Conservation (phyloP, 1,140 invertebrate species). For the Sycobia sp. region DNA sequence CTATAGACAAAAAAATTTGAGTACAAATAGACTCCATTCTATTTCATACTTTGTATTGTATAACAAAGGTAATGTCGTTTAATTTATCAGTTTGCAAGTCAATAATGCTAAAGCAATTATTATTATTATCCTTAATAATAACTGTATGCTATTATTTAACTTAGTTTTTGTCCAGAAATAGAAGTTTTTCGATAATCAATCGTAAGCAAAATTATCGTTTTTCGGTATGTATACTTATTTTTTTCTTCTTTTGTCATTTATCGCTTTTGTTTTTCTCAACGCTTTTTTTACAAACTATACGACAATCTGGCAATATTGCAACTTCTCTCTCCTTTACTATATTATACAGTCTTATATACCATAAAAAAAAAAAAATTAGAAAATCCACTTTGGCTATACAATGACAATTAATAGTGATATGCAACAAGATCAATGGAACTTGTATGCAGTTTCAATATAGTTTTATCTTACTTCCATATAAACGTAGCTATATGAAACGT, state of each 20-base stretch:
- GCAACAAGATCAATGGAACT: background rate
- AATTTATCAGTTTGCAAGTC: constrained; percentile 13
- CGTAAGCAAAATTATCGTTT: background rate
- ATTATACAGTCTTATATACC: constrained; percentile 13
- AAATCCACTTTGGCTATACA: constrained; percentile 26
- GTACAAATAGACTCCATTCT: constrained; percentile 4
- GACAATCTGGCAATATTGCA: background rate
- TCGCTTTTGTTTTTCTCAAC: background rate
- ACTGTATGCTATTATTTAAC: constrained; percentile 15
- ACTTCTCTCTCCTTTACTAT: constrained; percentile 1
- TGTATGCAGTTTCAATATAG: no score
- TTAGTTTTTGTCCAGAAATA: background rate
- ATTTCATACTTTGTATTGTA: constrained; percentile 10
- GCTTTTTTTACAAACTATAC: constrained; percentile 26
- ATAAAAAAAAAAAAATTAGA: constrained; percentile 4
- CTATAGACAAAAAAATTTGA: constrained; percentile 25
- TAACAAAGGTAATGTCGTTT: constrained; percentile 23
- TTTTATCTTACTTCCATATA: background rate
- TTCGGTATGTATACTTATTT: background rate
- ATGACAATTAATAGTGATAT: background rate
- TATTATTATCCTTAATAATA: constrained; percentile 3
- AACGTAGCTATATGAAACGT: background rate
- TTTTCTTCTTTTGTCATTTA: background rate
- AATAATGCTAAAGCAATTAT: constrained; percentile 27
- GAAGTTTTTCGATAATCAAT: background rate